Percentiles rank a stretch among this genome's conserved stretches.
Conservation (phyloP, 2,797 vertebrate genomes). For the Poeciliopsis gracilis region DNA sequence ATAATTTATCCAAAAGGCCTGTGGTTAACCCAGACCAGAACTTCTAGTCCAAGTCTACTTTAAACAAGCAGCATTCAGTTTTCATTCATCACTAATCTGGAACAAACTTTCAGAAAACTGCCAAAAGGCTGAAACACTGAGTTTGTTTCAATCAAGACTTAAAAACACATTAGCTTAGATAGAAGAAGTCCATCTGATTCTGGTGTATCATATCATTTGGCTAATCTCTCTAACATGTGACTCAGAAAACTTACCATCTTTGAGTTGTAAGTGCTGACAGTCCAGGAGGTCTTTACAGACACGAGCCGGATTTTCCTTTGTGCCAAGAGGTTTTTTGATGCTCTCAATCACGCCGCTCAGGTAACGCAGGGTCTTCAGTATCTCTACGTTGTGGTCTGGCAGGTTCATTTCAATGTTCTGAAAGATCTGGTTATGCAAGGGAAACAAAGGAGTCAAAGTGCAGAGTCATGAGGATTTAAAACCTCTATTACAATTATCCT, state of each 20-base stretch:
- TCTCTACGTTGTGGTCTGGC: slow-evolving; percentile 86
- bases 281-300: slow-evolving; percentile 94
- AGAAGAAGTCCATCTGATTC: not conserved
- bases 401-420: slow-evolving; percentile 89
- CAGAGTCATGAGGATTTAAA: not conserved
- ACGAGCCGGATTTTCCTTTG: slow-evolving; percentile 91
- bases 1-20: not conserved
- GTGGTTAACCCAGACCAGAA: not conserved
- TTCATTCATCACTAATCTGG: not conserved
- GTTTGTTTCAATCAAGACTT: not conserved
- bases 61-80: not conserved
- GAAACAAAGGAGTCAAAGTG: slow-evolving; percentile 11
- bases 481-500: not conserved
- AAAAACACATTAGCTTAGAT: not conserved
- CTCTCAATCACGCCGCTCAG: slow-evolving; percentile 89
- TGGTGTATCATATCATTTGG: not conserved
- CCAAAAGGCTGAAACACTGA: not conserved
- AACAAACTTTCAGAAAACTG: not conserved
- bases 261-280: slow-evolving; percentile 84
- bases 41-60: not conserved
- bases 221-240: not conserved
- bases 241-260: slow-evolving; percentile 82
- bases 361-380: slow-evolving; percentile 91
- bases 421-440: slow-evolving; percentile 83
- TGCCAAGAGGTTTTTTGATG: slow-evolving; percentile 93